Conservation (phyloP, 2,797 vertebrate species). For the Cirrhinus molitorella region DNA sequence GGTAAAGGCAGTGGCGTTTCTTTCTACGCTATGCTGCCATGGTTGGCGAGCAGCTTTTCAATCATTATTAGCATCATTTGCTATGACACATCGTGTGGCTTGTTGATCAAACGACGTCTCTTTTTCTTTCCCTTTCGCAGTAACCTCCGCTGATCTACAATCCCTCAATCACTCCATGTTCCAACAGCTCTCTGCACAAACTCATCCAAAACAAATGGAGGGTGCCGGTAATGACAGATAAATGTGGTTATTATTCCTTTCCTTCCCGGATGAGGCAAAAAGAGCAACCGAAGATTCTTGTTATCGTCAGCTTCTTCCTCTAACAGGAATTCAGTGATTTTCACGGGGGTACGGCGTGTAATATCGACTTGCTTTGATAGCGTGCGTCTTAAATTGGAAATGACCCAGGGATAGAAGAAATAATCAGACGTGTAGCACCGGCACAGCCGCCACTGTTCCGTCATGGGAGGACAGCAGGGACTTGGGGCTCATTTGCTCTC, state of each 20-base stretch:
- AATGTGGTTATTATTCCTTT: conserved; percentile 57
- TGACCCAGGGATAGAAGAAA: conserved; percentile 33
- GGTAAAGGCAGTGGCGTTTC: conserved; percentile 13
- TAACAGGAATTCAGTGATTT: conserved; percentile 49
- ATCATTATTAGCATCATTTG: conserved; percentile 36
- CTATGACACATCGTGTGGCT: conserved; percentile 22
- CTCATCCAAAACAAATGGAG: conserved; percentile 58
- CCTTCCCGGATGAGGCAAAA: conserved; percentile 27
- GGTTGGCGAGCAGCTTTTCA: neutral
- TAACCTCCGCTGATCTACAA: conserved; percentile 42
- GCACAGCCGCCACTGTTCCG: conserved; percentile 9
- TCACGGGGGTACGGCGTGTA: conserved; percentile 28
- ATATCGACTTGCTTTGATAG: conserved; percentile 47
- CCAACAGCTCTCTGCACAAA: conserved; percentile 41
- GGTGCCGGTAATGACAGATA: conserved; percentile 53
- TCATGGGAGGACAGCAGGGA: conserved; percentile 43
- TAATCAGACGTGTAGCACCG: conserved; percentile 17
- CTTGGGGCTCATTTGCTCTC: conserved; percentile 42
- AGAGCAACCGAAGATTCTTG: conserved; percentile 20
- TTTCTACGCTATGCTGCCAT: neutral
- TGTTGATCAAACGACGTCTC: conserved; percentile 53
- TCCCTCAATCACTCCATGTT: conserved; percentile 48
- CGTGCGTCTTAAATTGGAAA: conserved; percentile 47
- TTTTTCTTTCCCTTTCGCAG: conserved; percentile 17
- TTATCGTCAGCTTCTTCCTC: conserved; percentile 45